Percentiles rank a stretch among this genome's conserved stretches.
Conservation (phyloP, 2,113 vertebrate species). For the Notechis scutatus region DNA sequence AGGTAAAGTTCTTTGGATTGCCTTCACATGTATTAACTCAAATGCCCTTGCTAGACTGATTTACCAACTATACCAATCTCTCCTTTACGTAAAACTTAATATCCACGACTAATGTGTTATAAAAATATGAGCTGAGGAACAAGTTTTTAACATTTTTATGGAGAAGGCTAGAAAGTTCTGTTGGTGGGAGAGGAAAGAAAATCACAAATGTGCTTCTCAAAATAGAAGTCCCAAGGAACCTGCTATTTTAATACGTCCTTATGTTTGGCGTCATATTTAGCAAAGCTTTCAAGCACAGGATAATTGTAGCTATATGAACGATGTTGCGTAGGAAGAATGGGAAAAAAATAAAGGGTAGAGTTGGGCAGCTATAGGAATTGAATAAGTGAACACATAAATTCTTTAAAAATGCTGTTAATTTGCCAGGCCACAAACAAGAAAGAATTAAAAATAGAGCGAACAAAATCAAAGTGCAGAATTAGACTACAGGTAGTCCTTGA, state of each 20-base stretch:
- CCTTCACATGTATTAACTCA: not conserved
- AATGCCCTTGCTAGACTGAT: slow-evolving; percentile 2
- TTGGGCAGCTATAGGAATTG: not conserved
- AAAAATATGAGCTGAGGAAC: not conserved
- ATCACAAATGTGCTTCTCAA: slow-evolving; percentile 3
- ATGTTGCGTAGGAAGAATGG: not conserved
- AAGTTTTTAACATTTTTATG: not conserved
- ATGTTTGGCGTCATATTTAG: slow-evolving; percentile 8
- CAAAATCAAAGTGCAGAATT: not conserved
- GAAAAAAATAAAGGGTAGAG: not conserved
- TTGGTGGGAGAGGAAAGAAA: not conserved
- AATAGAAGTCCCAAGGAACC: not conserved
- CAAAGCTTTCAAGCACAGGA: slow-evolving; percentile 1
- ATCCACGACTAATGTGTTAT: not conserved
- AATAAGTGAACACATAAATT: not conserved
- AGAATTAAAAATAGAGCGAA: not conserved
- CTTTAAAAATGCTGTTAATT: slow-evolving; percentile 11
- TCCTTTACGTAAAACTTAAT: slow-evolving; percentile 28
- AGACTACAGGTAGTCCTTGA: not conserved
- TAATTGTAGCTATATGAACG: slow-evolving; percentile 2
- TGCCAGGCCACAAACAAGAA: slow-evolving; percentile 12
- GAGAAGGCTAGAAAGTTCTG: not conserved
- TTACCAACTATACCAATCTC: slow-evolving; percentile 16
- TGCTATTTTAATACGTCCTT: slow-evolving; percentile 26
- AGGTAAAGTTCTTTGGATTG: not conserved